Conservation (phyloP, 2,113 vertebrate genomes). For the Cyprinus carpio region DNA sequence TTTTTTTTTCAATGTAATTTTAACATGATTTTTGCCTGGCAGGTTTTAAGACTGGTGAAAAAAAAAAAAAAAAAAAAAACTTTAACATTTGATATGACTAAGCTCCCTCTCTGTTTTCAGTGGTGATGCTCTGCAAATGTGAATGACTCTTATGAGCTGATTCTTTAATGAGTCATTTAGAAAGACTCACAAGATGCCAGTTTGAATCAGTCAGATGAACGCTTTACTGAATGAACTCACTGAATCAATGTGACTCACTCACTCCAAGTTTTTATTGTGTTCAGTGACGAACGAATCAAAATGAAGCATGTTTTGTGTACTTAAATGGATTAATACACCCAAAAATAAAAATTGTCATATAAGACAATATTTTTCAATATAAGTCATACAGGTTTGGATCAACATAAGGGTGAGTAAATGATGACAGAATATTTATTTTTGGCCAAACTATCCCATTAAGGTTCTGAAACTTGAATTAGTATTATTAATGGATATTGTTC, state of each 20-base stretch:
- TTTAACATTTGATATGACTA: not conserved
- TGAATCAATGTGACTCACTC: not conserved
- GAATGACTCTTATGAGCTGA: not conserved
- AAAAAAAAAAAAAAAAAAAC: too few species aligned
- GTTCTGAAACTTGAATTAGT: not conserved
- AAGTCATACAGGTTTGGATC: not conserved
- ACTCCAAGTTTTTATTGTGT: not conserved
- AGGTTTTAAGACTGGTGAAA: not conserved
- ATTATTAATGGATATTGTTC: not conserved
- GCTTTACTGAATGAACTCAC: not conserved
- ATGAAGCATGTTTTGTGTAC: too few species aligned
- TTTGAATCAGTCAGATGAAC: not conserved
- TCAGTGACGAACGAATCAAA: too few species aligned
- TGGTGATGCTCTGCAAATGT: not conserved
- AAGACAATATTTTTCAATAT: not conserved
- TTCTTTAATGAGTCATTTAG: not conserved
- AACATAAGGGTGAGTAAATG: not conserved
- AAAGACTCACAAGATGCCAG: too few species aligned
- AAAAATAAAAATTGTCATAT: too few species aligned
- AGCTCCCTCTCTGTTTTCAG: not conserved
- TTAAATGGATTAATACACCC: too few species aligned
- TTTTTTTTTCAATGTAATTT: too few species aligned
- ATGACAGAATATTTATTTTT: constrained; percentile 6
- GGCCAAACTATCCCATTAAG: not conserved
- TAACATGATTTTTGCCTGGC: not conserved